Conservation (phyloP, 92 coral and sea anemone genomes). For the Virgularia gustaviana region DNA sequence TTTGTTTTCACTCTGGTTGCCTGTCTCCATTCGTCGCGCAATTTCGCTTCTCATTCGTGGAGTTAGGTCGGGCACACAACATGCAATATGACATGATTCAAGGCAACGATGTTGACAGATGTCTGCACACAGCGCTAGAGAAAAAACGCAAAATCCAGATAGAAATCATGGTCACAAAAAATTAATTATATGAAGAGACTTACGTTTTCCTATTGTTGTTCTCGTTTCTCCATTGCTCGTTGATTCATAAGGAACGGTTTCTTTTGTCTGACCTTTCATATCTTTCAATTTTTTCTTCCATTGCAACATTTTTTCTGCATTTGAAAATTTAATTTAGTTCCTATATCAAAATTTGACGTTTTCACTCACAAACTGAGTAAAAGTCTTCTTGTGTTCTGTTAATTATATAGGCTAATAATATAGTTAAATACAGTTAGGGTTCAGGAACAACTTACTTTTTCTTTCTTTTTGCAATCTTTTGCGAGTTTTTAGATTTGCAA, state of each 20-base stretch:
- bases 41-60: constrained; percentile 21
- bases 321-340: too few relatives aligned
- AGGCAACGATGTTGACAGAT: constrained; percentile 80
- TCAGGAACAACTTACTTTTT: constrained; percentile 17
- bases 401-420: too few relatives aligned
- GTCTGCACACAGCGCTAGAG: constrained; percentile 28
- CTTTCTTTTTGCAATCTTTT: constrained; percentile 12
- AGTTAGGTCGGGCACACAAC: constrained; percentile 67
- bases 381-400: too few relatives aligned
- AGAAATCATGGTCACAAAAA: background rate
- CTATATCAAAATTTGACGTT: too few relatives aligned
- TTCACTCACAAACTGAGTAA: too few relatives aligned
- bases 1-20: background rate
- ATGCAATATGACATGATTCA: constrained; percentile 77
- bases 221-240: background rate
- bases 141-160: background rate
- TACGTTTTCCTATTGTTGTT: constrained; percentile 14
- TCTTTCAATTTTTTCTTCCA: constrained; percentile 37
- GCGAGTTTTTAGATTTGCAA: constrained; percentile 9
- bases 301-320: background rate
- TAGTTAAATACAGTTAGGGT: too few relatives aligned
- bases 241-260: background rate
- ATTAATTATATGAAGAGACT: background rate
- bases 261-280: constrained; percentile 5
- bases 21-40: constrained; percentile 3